Conservation (phyloP, 2,888 invertebrate genomes). For the Exocentrus adspersus region DNA sequence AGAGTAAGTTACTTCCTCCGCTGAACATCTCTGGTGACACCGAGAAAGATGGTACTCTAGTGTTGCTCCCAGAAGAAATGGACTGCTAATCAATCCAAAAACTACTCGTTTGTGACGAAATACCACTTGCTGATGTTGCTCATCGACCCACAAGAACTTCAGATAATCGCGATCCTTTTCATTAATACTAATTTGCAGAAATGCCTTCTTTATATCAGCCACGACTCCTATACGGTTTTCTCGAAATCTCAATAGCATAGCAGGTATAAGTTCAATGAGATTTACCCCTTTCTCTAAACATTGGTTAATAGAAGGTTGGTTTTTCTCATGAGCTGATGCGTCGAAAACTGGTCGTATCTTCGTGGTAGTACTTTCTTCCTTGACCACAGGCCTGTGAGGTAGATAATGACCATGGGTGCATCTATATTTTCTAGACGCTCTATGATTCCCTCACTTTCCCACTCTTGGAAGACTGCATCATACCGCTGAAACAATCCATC, state of each 20-base stretch:
- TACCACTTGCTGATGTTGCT: background rate
- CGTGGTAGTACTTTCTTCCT: background rate
- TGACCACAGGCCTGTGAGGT: background rate
- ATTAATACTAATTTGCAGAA: conserved; percentile 47
- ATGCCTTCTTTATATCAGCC: conserved; percentile 50
- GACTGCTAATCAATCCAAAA: conserved; percentile 24
- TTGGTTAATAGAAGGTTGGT: background rate
- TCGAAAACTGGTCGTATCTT: background rate
- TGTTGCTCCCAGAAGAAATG: background rate
- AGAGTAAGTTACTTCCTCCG: conserved; percentile 2
- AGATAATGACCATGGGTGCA: background rate
- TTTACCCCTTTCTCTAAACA: background rate
- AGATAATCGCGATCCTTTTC: conserved; percentile 7
- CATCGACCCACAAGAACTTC: conserved; percentile 26
- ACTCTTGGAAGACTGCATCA: background rate
- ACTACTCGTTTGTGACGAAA: conserved; percentile 19
- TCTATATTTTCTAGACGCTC: background rate
- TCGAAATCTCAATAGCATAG: conserved; percentile 34
- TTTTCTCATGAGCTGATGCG: background rate
- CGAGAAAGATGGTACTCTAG: background rate
- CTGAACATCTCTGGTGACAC: background rate
- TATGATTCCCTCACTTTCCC: background rate
- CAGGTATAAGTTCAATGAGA: conserved; percentile 24
- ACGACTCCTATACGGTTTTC: conserved; percentile 34
- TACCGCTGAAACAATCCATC: background rate